phyloP scores from a whole-genome alignment of 2,113 vertebrate genomes.

The Bostrychus sinensis region DNA sequence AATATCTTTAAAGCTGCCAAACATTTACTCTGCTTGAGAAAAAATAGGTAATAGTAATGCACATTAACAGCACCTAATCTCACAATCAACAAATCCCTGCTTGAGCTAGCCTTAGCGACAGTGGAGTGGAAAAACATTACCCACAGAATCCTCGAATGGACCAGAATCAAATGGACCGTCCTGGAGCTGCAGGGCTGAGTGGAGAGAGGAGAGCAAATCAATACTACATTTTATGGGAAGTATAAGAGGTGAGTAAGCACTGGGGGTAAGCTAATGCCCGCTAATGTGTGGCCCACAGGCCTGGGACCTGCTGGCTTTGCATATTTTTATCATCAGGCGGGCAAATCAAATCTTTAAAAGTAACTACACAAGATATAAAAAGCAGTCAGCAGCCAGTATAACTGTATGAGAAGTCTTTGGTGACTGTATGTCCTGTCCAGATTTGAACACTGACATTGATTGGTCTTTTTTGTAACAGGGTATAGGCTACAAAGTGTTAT shows the following conservation, averaged over 20 bases:
- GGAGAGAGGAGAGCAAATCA: constrained; percentile 1
- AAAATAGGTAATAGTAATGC: too few relatives aligned
- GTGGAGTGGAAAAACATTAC: too few relatives aligned
- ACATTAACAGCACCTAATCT: too few relatives aligned
- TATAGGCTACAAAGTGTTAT: too few relatives aligned
- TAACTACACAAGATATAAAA: background rate
- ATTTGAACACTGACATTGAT: too few relatives aligned
- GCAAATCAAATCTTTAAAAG: background rate
- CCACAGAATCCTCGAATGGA: too few relatives aligned
- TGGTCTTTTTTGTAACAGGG: too few relatives aligned
- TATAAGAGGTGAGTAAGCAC: background rate
- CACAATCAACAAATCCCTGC: too few relatives aligned
- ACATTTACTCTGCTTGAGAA: too few relatives aligned
- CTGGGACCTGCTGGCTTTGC: background rate
- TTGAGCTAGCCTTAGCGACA: too few relatives aligned
- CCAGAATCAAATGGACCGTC: background rate
- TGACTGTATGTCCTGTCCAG: too few relatives aligned
- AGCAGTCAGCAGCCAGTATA: background rate
- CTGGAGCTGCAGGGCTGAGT: background rate
- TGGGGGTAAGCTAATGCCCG: background rate
- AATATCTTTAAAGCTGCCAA: too few relatives aligned
- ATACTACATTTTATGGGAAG: constrained; percentile 4
- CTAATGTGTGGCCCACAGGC: background rate
- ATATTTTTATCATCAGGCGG: background rate
- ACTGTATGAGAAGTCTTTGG: background rate